Evolutionary conservation across 2,797 vertebrate genomes (phyloP), one percentile per base, ranked within the genome.

Genomic region (Streptopelia turtur): DNA sequence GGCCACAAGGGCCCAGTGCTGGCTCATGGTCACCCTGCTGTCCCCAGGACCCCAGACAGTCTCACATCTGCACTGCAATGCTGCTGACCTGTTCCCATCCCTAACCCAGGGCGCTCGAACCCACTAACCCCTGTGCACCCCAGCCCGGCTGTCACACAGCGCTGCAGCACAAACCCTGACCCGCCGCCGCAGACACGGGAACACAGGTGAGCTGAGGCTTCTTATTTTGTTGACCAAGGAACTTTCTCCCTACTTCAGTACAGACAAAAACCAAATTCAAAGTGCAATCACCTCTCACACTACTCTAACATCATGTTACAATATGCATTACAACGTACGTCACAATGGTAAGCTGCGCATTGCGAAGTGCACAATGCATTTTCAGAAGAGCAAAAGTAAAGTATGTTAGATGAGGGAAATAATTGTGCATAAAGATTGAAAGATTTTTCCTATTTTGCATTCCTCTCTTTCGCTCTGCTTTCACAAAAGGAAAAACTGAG

Each of bases 91-190:
- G 13, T 28, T 35, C 5, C 6, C 2, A 20, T 6, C 8, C 16
- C n/a, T 18, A 25, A 24, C 4, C 12, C 41, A 6, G 15, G 8
- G 50, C 0, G 1, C 8, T 25, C 21, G 9, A 33, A 37, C 27
- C 5, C 1, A 2, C 37, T 6, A 28, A 35, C 23, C 14, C 24
- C 13, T 8, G 6, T 31, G 8, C 25, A 4, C 8, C 50, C 4
- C 25, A 17, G 21, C 8, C 41, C 23, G 71, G 63, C 52, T 45
- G 52, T 6, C 57, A 9, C 1, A 11, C 43, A 7, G 2, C 5
- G 23, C 76, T 18, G 50, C 77, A 33, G 68, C 75, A 24, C 39
- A 21, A 21, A 37, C 3, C 68, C 2, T 9, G 47, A 23, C 31
- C 80, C 47, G 7, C 6, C 49, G 9, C 17, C 16, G 35, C 15